These are phyloP conservation scores for Hycleus cichorii DNA, from an alignment of 1,140 invertebrate species.

Conservation along the genomic window DNA sequence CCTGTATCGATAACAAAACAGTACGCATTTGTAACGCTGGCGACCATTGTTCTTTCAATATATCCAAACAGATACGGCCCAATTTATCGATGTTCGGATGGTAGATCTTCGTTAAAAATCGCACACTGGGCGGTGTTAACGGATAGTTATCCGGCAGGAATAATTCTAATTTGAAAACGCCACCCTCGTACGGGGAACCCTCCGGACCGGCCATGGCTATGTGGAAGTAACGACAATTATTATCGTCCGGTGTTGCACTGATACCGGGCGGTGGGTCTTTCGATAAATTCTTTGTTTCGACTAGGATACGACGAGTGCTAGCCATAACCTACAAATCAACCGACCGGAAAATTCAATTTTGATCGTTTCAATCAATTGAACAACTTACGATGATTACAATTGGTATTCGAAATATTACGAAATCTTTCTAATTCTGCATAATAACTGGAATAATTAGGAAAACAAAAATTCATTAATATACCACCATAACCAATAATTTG, in stretches of 20 bases:
- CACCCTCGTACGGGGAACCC: slow-evolving; percentile 65
- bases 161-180: slow-evolving; percentile 69
- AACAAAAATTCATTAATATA: too few species aligned
- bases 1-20: slow-evolving; percentile 71
- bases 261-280: slow-evolving; percentile 64
- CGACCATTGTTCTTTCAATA: slow-evolving; percentile 79
- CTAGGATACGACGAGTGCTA: slow-evolving; percentile 34
- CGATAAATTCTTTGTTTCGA: slow-evolving; percentile 38
- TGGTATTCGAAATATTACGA: too few species aligned
- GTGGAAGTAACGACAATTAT: slow-evolving; percentile 70
- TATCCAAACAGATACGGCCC: slow-evolving; percentile 71
- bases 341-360: too few species aligned
- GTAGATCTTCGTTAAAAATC: slow-evolving; percentile 73
- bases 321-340: slow-evolving; percentile 25
- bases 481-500: too few species aligned
- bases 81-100: slow-evolving; percentile 79
- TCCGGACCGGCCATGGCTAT: slow-evolving; percentile 61
- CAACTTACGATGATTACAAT: too few species aligned
- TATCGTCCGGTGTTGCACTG: slow-evolving; percentile 64
- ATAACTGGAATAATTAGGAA: too few species aligned
- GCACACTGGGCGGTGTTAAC: slow-evolving; percentile 69
- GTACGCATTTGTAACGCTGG: slow-evolving; percentile 73
- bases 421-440: too few species aligned
- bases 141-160: slow-evolving; percentile 77
- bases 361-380: too few species aligned